These are phyloP conservation scores for Cygnus atratus DNA, from an alignment of 2,113 vertebrate species.

Conservation along the genomic window DNA sequence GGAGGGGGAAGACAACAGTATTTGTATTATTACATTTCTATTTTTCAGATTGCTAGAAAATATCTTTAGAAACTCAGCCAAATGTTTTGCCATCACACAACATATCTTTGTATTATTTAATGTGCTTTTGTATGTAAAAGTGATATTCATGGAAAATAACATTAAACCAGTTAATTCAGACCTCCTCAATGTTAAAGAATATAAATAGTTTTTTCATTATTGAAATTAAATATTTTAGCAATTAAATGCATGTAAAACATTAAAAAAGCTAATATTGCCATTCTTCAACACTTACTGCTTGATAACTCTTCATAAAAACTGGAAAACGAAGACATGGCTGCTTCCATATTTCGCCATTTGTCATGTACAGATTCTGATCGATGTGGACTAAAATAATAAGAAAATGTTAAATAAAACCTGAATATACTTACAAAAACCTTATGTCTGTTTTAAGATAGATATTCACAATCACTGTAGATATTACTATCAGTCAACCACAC, in stretches of 20 bases:
- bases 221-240: neutral
- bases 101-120: neutral
- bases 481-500: neutral
- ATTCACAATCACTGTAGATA: neutral
- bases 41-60: neutral
- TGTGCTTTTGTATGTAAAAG: neutral
- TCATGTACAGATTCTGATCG: conserved; percentile 56
- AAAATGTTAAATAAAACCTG: neutral
- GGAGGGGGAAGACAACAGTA: neutral
- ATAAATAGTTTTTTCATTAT: neutral
- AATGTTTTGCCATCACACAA: neutral
- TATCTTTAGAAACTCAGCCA: neutral
- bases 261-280: neutral
- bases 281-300: conserved; percentile 62
- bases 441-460: neutral
- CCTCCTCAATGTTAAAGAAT: neutral
- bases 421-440: neutral
- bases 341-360: conserved; percentile 58
- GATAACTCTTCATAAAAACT: conserved; percentile 38
- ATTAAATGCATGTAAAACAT: neutral
- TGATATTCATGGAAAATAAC: neutral
- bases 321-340: neutral
- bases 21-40: neutral
- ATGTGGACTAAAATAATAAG: conserved; percentile 56
- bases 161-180: neutral